Evolutionary conservation across 2,797 vertebrate species (phyloP).

Genomic region (Rallus crepitans): DNA sequence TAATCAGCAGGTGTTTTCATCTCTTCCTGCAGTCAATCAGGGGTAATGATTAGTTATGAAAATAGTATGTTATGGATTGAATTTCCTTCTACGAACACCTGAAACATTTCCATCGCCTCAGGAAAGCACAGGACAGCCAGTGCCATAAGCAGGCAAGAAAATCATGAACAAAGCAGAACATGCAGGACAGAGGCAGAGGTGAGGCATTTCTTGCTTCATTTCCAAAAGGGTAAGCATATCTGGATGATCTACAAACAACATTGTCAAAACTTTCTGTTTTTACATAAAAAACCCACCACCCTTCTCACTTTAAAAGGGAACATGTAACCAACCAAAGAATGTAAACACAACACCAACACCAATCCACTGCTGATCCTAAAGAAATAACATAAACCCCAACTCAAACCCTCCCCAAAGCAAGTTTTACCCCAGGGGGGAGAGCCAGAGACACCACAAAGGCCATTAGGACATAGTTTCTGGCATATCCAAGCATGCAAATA

Average conservation of each 20-base stretch:
- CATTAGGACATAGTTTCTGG: constrained; percentile 54
- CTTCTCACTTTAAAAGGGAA: not conserved
- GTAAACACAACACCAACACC: not conserved
- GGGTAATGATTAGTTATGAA: not conserved
- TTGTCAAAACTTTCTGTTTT: not conserved
- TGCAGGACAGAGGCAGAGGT: not conserved
- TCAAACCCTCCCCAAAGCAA: not conserved
- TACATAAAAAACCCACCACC: rapidly evolving
- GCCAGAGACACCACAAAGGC: not conserved
- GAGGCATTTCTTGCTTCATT: not conserved
- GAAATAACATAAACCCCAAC: not conserved
- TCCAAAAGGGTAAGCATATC: not conserved
- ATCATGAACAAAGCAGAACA: not conserved
- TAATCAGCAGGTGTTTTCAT: not conserved
- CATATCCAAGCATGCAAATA: constrained; percentile 50
- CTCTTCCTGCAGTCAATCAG: not conserved
- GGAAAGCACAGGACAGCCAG: not conserved
- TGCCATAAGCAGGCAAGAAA: not conserved
- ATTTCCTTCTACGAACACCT: not conserved
- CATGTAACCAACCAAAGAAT: not conserved
- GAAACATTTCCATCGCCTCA: rapidly evolving
- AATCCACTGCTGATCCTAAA: not conserved
- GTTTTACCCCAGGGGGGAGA: not conserved
- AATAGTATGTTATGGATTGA: not conserved
- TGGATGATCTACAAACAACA: not conserved